Conservation (phyloP, 2,888 invertebrate genomes). For the Syritta pipiens region DNA sequence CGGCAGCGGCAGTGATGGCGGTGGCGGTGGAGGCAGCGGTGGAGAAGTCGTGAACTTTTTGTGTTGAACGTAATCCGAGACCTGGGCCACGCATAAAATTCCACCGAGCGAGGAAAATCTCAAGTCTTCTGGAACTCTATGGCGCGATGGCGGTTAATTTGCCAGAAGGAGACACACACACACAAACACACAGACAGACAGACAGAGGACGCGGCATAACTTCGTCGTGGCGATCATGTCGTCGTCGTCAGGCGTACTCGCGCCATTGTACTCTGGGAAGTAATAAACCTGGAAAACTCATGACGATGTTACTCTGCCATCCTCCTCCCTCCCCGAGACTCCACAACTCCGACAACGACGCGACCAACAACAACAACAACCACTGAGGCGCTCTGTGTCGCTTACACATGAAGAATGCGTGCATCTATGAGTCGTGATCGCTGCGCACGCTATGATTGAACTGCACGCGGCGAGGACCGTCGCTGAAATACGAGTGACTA, state of each 20-base stretch:
- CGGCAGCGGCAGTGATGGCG: slow-evolving; percentile 1
- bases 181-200: neutral
- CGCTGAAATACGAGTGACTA: slow-evolving; percentile 28
- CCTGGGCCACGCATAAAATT: slow-evolving; percentile 68
- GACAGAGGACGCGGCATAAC: neutral
- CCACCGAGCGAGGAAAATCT: slow-evolving; percentile 49
- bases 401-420: slow-evolving; percentile 68
- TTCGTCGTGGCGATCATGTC: slow-evolving; percentile 44
- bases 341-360: too few species aligned
- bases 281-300: slow-evolving; percentile 68
- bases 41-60: slow-evolving; percentile 60
- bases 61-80: slow-evolving; percentile 63
- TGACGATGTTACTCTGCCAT: slow-evolving; percentile 55
- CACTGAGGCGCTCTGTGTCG: slow-evolving; percentile 64
- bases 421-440: slow-evolving; percentile 69
- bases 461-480: slow-evolving; percentile 51
- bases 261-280: slow-evolving; percentile 29
- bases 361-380: slow-evolving; percentile 5
- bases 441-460: slow-evolving; percentile 69
- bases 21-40: neutral
- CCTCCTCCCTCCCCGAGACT: neutral
- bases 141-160: slow-evolving; percentile 63
- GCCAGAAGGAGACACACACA: slow-evolving; percentile 4
- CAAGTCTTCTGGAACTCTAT: slow-evolving; percentile 47
- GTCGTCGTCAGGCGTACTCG: slow-evolving; percentile 28